phyloP scores from a whole-genome alignment of 2,113 vertebrate genomes.

The Xenotilapia longispinis region DNA sequence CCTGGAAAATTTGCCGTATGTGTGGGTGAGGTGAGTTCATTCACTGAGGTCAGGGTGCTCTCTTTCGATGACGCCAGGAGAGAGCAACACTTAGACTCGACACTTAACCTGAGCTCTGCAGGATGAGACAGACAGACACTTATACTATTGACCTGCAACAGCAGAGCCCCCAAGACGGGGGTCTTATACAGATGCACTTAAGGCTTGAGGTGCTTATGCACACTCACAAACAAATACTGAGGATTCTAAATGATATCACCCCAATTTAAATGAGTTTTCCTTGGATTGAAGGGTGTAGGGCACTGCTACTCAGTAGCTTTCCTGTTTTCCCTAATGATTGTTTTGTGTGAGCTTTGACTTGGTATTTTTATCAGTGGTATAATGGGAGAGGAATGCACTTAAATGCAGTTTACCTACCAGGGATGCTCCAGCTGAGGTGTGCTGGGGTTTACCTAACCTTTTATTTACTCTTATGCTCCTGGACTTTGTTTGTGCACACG shows the following conservation, averaged over 20 bases:
- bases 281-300: not conserved
- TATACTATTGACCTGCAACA: conserved; percentile 61
- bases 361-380: not conserved
- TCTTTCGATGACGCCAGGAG: conserved; percentile 46
- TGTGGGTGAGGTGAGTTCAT: conserved; percentile 38
- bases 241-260: not conserved
- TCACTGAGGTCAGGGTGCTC: conserved; percentile 39
- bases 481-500: not conserved
- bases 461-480: not conserved
- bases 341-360: not conserved
- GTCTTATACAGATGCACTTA: not conserved
- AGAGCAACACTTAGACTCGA: conserved; percentile 44
- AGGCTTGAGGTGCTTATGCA: not conserved
- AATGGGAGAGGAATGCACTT: not conserved
- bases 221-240: not conserved
- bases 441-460: not conserved
- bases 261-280: not conserved
- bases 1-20: not conserved
- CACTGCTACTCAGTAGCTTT: not conserved
- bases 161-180: conserved; percentile 41
- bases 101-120: conserved; percentile 44
- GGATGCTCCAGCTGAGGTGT: not conserved
- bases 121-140: conserved; percentile 54
- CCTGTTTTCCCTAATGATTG: not conserved
- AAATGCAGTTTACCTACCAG: conserved; percentile 10